phyloP scores from a whole-genome alignment of 2,797 vertebrate species.

The Coendou prehensilis region DNA sequence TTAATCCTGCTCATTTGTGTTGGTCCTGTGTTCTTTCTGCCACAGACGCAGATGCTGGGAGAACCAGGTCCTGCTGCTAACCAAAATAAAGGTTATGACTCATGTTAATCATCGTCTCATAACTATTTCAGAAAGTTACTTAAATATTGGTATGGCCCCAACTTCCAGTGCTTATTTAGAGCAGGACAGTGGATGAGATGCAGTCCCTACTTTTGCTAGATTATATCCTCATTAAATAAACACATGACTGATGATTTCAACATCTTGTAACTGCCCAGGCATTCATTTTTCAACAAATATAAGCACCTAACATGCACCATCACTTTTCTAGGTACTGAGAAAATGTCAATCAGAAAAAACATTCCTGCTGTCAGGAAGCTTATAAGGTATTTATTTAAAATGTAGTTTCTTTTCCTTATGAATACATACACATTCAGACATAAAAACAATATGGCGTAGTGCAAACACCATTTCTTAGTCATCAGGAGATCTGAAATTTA shows the following conservation, averaged over 20 bases:
- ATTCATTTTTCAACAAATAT: constrained; percentile 8
- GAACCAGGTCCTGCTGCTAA: background rate
- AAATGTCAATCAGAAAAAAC: background rate
- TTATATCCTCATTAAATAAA: background rate
- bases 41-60: background rate
- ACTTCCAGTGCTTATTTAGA: background rate
- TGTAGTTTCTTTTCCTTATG: background rate
- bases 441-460: background rate
- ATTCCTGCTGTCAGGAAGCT: background rate
- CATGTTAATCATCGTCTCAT: background rate
- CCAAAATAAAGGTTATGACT: background rate
- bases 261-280: background rate
- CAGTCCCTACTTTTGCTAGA: background rate
- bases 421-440: background rate
- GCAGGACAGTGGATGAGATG: background rate
- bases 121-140: background rate
- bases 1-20: background rate
- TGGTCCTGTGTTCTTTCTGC: background rate
- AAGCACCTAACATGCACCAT: background rate
- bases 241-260: background rate
- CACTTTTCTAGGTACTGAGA: background rate
- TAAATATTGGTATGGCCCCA: background rate
- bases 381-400: background rate
- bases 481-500: background rate
- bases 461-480: background rate